phyloP scores from a whole-genome alignment of 2,888 invertebrate genomes.

The Therioaphis trifolii region DNA sequence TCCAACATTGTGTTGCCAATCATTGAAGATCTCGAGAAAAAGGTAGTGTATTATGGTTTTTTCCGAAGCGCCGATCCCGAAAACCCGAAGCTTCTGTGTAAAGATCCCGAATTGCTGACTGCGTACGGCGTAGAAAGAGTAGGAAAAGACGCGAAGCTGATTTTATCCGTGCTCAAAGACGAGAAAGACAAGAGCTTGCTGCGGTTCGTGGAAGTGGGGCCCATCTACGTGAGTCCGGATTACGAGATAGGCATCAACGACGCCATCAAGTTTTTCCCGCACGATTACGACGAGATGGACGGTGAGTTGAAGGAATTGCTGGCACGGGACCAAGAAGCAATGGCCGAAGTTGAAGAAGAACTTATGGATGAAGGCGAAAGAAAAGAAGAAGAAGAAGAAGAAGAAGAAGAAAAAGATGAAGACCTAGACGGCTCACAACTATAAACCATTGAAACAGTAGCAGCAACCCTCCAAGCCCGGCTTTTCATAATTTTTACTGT shows the following conservation, averaged over 20 bases:
- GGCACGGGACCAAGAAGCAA: constrained; percentile 58
- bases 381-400: too few species aligned
- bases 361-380: too few species aligned
- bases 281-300: constrained; percentile 72
- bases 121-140: constrained; percentile 64
- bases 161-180: constrained; percentile 76
- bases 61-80: constrained; percentile 75
- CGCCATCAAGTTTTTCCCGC: constrained; percentile 77
- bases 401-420: too few species aligned
- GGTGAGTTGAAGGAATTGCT: constrained; percentile 65
- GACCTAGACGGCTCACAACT: too few species aligned
- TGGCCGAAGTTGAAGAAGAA: too few species aligned
- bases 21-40: constrained; percentile 70
- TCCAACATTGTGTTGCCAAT: constrained; percentile 74
- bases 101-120: constrained; percentile 74
- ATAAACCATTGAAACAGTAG: too few species aligned
- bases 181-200: constrained; percentile 75
- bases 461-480: too few species aligned
- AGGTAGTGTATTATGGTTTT: constrained; percentile 77
- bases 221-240: constrained; percentile 78
- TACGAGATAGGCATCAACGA: constrained; percentile 75
- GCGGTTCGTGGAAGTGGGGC: constrained; percentile 75
- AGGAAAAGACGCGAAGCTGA: constrained; percentile 76
- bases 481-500: too few species aligned
- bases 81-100: constrained; percentile 75